Evolutionary conservation across 2,888 invertebrate species (phyloP), one percentile per base, ranked within the genome.

Genomic region (Mesoligia furuncula): DNA sequence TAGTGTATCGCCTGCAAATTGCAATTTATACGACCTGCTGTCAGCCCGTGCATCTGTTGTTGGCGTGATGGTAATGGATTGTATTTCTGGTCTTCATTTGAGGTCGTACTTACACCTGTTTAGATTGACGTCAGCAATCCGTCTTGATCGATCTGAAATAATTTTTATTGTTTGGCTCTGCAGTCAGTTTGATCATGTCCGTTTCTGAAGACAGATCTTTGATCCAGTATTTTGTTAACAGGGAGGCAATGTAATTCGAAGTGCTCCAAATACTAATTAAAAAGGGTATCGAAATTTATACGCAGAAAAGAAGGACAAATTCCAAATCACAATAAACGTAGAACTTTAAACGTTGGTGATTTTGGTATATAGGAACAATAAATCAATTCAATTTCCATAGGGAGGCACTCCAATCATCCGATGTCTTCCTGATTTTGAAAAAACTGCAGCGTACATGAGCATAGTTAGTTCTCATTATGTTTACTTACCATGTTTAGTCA

Each of bases 51-150:
- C 79, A 81, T 83, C 73, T 73, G 62, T 72, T 75, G 57, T 62
- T 67, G 67, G 70, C 71, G 15, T 72, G 39, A 71, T 51, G 82
- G 61, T 76, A 83, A 73, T 81, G 84, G 70, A 78, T 65, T 74
- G 67, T 86, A 86, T 85, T 76, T 85, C 75, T 84, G 77, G 67
- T 73, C 72, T 69, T 71, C 57, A 54, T 67, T 51, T 75, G 75
- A 68, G 79, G 79, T 69, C 73, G 59, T 51, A 51, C n/a, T n/a
- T n/a, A n/a, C 77, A 82, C 66, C 79, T 79, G 70, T 72, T 74
- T 62, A 45, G 39, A 65, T 69, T 83, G 80, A 75, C 81, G 86
- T 78, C 83, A 83, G 57, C 64, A 54, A 48, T 65, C 64, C 67
- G 57, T n/a, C 36, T 27, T 75, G 71, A 75, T 62, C 15, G 65